Percentiles rank a stretch among this genome's conserved stretches.
Evolutionary conservation across 2,888 invertebrate genomes (phyloP).

Genomic region (Ormyrus pomaceus): DNA sequence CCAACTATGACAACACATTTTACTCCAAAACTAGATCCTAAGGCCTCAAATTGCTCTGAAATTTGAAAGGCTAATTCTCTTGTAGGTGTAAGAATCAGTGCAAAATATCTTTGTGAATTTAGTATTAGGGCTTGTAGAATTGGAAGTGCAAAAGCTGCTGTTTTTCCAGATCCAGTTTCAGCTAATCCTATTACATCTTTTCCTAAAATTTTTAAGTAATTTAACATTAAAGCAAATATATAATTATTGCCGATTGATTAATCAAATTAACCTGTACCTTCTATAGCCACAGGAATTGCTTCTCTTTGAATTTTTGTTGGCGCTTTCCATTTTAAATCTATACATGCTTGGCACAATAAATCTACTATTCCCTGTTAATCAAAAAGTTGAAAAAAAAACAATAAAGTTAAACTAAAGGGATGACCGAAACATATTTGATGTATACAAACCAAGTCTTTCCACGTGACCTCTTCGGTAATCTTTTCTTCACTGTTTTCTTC

Average conservation of each 20-base stretch:
- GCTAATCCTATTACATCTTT: constrained; percentile 87
- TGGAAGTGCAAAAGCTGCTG: constrained; percentile 97
- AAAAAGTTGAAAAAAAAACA: constrained; percentile 6
- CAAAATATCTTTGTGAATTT: constrained; percentile 95
- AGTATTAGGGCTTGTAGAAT: constrained; percentile 94
- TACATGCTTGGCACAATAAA: constrained; percentile 92
- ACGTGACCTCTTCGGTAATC: constrained; percentile 71
- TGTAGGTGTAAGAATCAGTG: constrained; percentile 95
- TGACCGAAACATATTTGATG: constrained; percentile 4
- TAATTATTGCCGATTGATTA: not conserved
- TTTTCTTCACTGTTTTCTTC: constrained; percentile 15
- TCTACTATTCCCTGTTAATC: constrained; percentile 89
- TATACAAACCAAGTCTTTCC: constrained; percentile 80
- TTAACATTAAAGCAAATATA: too few relatives aligned
- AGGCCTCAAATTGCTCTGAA: constrained; percentile 97
- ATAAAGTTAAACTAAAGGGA: constrained; percentile 24
- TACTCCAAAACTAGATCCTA: constrained; percentile 92
- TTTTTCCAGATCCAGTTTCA: constrained; percentile 97
- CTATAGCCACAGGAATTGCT: constrained; percentile 92
- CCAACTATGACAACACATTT: constrained; percentile 98
- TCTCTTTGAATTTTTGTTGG: constrained; percentile 98
- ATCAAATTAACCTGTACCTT: constrained; percentile 78
- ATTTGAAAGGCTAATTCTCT: constrained; percentile 99
- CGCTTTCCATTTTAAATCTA: constrained; percentile 93
- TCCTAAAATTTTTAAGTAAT: constrained; percentile 77